Base-by-base conservation (phyloP, 35 echinoderm and acorn worm genomes). In the Lytechinus pictus region DNA sequence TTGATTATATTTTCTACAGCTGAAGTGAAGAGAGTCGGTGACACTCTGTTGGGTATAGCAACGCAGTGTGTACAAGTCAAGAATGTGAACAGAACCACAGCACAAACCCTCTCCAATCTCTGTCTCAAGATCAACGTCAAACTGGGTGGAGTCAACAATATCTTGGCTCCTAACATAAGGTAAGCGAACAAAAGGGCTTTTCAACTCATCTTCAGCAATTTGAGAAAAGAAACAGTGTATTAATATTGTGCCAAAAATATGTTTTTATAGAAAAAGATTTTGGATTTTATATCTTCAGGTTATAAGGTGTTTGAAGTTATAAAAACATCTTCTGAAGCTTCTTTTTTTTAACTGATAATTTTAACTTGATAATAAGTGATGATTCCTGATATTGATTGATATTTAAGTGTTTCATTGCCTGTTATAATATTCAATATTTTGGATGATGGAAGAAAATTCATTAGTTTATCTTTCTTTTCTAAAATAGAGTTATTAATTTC, bases 71-170 rank as follows among this genome's bases (percentile, higher is more conserved):
- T 99, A 54, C 98, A 99, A 54, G 97, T 99, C 86, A 99, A 99
- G 95, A 99, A 99, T 55, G 98, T 99, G 14, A 99, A 99, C 96
- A 94, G 97, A 52, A 99, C 98, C 94, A 97, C 98, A n/a, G 96
- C 98, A 28, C 98, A 99, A 94, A 98, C 98, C 14, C 96, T 99
- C 58, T 99, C 98, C 27, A 99, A 99, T 95, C 98, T 99, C 33
- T 99, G 98, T 96, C 97, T 99, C 91, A 99, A 99, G 92, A 99
- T 99, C 61, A 99, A 99, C 57, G 98, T 99, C 87, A 98, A 99
- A 44, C 92, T 98, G 3, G 98, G 98, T 54, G 98, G 98, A 21
- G 98, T 99, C 90, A 99, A 99, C 86, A 99, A 97, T 27, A 99
- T 99, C 56, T 95, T 99, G 16, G 97, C 96, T 4, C 98, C 98